Evolutionary conservation across 2,888 invertebrate genomes (phyloP).

Genomic region (Oxyscelio sp.): DNA sequence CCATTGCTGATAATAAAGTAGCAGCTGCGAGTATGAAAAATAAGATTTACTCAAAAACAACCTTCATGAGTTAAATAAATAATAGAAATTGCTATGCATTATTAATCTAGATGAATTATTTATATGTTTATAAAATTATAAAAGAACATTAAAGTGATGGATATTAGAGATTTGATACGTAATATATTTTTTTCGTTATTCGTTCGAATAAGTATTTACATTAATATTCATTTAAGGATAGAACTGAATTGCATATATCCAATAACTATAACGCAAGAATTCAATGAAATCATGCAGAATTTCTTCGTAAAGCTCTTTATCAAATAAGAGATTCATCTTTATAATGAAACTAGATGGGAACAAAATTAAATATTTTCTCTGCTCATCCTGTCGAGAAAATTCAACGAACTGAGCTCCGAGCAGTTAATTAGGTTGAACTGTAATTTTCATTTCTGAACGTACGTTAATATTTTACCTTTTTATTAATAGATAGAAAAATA

Average conservation of each 20-base stretch:
- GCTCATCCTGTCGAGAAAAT: constrained; percentile 45
- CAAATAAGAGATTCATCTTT: constrained; percentile 59
- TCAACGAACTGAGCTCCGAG: constrained; percentile 34
- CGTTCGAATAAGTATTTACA: no score
- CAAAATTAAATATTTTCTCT: constrained; percentile 63
- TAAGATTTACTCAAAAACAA: constrained; percentile 8
- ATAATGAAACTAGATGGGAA: constrained; percentile 61
- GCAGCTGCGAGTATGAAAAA: constrained; percentile 90
- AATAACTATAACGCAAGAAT: constrained; percentile 35
- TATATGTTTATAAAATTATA: no score
- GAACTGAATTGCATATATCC: constrained; percentile 32
- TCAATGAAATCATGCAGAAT: constrained; percentile 44
- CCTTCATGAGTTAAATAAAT: background rate
- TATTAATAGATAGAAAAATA: no score
- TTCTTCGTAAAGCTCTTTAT: constrained; percentile 44
- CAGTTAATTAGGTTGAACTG: constrained; percentile 54
- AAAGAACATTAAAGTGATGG: no score
- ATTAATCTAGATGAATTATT: no score
- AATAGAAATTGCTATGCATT: constrained; percentile 1
- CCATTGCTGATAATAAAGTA: constrained; percentile 94
- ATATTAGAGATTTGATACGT: no score
- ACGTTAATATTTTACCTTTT: constrained; percentile 28
- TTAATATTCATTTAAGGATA: no score
- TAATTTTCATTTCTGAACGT: constrained; percentile 38
- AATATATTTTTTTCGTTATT: no score